Percentiles rank a stretch among this genome's conserved stretches.
These are phyloP conservation scores for Macroramphosus scolopax DNA, from an alignment of 2,797 vertebrate genomes.

Conservation along the genomic window DNA sequence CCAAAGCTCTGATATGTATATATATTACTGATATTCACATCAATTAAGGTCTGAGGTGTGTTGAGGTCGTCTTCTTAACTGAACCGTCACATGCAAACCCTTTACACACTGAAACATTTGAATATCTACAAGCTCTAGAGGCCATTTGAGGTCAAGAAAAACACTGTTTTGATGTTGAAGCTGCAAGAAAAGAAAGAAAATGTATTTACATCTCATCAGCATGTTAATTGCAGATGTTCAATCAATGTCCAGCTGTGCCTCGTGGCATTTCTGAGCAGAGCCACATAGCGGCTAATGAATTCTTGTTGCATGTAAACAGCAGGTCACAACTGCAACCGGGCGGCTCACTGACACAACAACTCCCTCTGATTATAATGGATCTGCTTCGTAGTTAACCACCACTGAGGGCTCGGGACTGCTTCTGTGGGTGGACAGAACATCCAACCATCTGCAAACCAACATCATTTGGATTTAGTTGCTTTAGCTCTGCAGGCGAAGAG, in stretches of 20 bases:
- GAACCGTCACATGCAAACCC: too few species aligned
- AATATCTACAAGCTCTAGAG: too few species aligned
- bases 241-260: conserved; percentile 57
- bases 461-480: too few species aligned
- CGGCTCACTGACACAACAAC: conserved; percentile 25
- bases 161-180: background rate
- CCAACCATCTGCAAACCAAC: too few species aligned
- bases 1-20: too few species aligned
- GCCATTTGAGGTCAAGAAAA: background rate
- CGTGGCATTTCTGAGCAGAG: conserved; percentile 31
- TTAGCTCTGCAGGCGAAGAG: too few species aligned
- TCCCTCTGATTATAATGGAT: conserved; percentile 46
- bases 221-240: conserved; percentile 56
- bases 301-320: conserved; percentile 48
- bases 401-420: conserved; percentile 37
- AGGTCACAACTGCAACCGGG: conserved; percentile 24
- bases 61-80: too few species aligned
- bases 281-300: conserved; percentile 16
- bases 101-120: too few species aligned
- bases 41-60: too few species aligned
- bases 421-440: conserved; percentile 21
- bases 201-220: conserved; percentile 40
- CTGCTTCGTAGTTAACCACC: conserved; percentile 47
- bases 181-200: conserved; percentile 30
- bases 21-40: too few species aligned